These are phyloP conservation scores for Elaphurus davidianus DNA, from an alignment of 2,113 vertebrate species.

Conservation along the genomic window DNA sequence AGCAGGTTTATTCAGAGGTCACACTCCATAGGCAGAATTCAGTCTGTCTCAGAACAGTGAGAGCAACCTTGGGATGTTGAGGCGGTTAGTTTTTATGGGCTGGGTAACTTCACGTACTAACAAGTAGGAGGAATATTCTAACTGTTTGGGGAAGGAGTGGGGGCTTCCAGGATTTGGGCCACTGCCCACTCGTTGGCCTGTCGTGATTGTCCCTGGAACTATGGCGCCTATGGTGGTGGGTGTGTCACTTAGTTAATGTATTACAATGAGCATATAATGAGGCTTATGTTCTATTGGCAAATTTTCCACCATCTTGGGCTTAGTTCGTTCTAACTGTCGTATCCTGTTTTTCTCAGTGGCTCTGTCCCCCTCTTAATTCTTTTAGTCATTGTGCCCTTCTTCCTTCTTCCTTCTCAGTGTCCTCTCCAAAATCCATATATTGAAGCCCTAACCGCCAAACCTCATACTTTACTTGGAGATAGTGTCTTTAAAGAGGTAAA, in stretches of 20 bases:
- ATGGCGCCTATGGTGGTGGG: not conserved
- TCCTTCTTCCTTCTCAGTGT: not conserved
- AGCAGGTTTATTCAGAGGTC: not conserved
- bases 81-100: not conserved
- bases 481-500: not conserved
- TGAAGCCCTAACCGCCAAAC: not conserved
- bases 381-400: not conserved
- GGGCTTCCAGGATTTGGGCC: not conserved
- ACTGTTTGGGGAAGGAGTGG: not conserved
- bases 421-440: not conserved
- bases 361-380: not conserved
- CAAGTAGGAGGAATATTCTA: not conserved
- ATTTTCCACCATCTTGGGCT: not conserved
- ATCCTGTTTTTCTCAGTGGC: not conserved
- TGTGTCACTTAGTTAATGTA: not conserved
- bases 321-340: not conserved
- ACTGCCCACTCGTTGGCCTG: not conserved
- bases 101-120: not conserved
- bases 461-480: not conserved
- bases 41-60: not conserved
- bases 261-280: not conserved
- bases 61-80: not conserved
- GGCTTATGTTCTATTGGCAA: not conserved
- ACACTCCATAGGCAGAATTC: not conserved
- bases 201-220: not conserved